Conservation (phyloP, 2,888 invertebrate species). For the Euphydryas editha region DNA sequence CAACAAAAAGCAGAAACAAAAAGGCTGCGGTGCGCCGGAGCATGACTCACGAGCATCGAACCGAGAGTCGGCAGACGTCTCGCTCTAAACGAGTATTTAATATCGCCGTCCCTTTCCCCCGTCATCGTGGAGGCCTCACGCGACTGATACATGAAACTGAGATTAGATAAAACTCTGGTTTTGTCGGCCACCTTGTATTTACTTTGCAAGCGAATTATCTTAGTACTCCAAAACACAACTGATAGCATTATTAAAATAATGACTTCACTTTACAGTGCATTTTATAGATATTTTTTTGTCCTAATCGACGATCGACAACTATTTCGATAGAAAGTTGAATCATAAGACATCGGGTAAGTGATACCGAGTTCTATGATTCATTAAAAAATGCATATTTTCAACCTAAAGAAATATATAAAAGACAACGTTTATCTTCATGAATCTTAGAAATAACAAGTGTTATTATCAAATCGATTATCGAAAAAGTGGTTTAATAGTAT, state of each 20-base stretch:
- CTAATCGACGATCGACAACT: neutral
- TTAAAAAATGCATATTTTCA: no score
- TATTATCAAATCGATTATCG: no score
- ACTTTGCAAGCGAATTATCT: slow-evolving; percentile 28
- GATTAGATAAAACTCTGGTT: slow-evolving; percentile 40
- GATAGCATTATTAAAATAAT: neutral
- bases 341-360: neutral
- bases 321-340: neutral
- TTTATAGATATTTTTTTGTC: neutral
- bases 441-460: no score
- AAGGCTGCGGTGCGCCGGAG: slow-evolving; percentile 60
- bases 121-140: slow-evolving; percentile 36
- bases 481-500: no score
- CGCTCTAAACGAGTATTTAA: slow-evolving; percentile 62
- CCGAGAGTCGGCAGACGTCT: slow-evolving; percentile 55
- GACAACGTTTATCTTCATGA: no score
- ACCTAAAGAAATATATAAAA: no score
- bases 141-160: slow-evolving; percentile 38
- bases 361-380: no score
- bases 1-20: slow-evolving; percentile 41
- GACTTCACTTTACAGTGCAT: neutral
- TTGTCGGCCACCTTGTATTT: slow-evolving; percentile 26
- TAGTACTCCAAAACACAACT: slow-evolving; percentile 9
- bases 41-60: slow-evolving; percentile 73
- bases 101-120: slow-evolving; percentile 48